phyloP scores from a whole-genome alignment of 2,888 invertebrate genomes.

The Tigriopus californicus region DNA sequence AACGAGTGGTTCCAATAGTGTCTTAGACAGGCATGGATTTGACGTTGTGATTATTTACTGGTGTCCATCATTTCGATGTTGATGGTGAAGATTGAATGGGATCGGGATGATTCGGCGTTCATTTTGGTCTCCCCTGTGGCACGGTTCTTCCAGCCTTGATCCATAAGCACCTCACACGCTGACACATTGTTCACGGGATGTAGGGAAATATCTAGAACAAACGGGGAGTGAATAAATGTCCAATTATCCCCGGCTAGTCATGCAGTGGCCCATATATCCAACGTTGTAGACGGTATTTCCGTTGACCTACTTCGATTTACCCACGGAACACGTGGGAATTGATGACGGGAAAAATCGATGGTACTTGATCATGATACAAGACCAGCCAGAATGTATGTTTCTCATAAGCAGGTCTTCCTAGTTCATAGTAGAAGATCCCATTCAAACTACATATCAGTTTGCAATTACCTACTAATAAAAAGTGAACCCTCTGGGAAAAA shows the following conservation, averaged over 20 bases:
- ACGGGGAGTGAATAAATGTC: not conserved
- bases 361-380: not conserved
- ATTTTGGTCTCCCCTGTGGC: constrained; percentile 67
- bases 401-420: too few species aligned
- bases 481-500: too few species aligned
- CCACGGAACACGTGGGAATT: too few species aligned
- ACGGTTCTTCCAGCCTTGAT: constrained; percentile 54
- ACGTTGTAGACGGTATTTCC: not conserved
- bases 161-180: constrained; percentile 27
- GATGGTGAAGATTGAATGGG: constrained; percentile 71
- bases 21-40: not conserved
- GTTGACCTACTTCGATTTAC: too few species aligned
- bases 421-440: too few species aligned
- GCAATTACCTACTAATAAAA: too few species aligned
- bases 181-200: constrained; percentile 5
- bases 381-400: too few species aligned
- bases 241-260: not conserved
- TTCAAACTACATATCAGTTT: too few species aligned
- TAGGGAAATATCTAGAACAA: constrained; percentile 4
- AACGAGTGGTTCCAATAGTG: too few species aligned
- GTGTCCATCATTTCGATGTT: constrained; percentile 56
- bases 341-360: not conserved
- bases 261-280: not conserved
- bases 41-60: constrained; percentile 13
- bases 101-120: constrained; percentile 68